Evolutionary conservation across 2,888 invertebrate species (phyloP).

Genomic region (Stenodema calcarata): DNA sequence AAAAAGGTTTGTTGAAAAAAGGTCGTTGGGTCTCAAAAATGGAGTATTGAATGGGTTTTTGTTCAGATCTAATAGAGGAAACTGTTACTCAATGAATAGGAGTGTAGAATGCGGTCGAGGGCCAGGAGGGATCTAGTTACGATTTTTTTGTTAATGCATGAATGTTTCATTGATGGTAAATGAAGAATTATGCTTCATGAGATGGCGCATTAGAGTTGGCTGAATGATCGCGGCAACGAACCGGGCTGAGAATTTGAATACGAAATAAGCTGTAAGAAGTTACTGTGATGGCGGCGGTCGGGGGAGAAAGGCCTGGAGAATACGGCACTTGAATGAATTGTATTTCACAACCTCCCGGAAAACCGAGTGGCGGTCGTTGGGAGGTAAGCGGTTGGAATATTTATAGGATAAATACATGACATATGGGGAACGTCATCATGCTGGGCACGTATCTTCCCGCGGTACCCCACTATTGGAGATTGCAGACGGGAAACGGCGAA

Average conservation of each 20-base stretch:
- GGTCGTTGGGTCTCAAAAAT: background rate
- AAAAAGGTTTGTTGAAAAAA: background rate
- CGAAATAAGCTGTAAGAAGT: conserved; percentile 8
- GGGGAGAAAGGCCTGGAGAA: no score
- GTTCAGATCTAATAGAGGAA: background rate
- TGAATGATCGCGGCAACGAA: conserved; percentile 30
- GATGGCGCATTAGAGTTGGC: conserved; percentile 29
- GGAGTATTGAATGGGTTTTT: background rate
- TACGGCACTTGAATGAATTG: conserved; percentile 38
- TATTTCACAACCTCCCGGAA: conserved; percentile 34
- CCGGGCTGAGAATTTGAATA: conserved; percentile 39
- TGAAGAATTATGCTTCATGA: conserved; percentile 19
- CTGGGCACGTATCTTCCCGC: conserved; percentile 18
- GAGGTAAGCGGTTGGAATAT: conserved; percentile 44
- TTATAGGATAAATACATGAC: conserved; percentile 51
- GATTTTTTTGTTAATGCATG: background rate
- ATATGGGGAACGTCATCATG: conserved; percentile 28
- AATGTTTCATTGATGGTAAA: conserved; percentile 26
- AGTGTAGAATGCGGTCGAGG: background rate
- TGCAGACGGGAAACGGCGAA: background rate
- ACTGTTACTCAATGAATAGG: background rate
- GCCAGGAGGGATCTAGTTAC: background rate
- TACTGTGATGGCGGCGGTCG: background rate
- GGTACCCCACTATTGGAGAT: conserved; percentile 10
- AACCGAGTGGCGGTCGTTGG: conserved; percentile 18